Percentiles rank a stretch among this genome's conserved stretches.
phyloP scores from a whole-genome alignment of 2,113 vertebrate genomes.

The Brachyhypopomus gauderio region DNA sequence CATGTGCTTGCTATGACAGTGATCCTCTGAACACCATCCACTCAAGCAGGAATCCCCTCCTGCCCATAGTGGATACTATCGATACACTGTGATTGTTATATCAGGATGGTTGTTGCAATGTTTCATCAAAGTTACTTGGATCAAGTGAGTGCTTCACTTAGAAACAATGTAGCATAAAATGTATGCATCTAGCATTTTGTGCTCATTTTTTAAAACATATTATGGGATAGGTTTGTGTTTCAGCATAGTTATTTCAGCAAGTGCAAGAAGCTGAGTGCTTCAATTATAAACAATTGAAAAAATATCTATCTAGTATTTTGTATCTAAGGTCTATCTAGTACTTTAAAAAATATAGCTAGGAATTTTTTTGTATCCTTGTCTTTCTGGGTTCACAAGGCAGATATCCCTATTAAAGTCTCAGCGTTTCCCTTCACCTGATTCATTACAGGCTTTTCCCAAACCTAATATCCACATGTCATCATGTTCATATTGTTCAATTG shows the following conservation, averaged over 20 bases:
- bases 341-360: background rate
- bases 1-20: conserved; percentile 9
- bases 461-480: conserved; percentile 53
- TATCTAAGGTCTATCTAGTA: no score
- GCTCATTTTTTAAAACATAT: no score
- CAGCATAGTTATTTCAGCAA: no score
- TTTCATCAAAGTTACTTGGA: background rate
- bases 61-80: background rate
- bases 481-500: conserved; percentile 56
- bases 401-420: background rate
- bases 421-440: conserved; percentile 13
- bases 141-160: background rate
- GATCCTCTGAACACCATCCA: background rate
- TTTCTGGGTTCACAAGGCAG: background rate
- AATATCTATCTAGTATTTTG: conserved; percentile 4
- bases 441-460: conserved; percentile 28
- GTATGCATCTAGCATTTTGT: background rate
- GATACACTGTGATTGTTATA: background rate
- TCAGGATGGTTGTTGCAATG: background rate
- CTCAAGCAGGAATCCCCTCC: background rate
- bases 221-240: no score
- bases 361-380: background rate
- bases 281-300: background rate
- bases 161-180: background rate
- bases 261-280: no score